These are phyloP conservation scores for Macrotus californicus DNA, from an alignment of 2,113 vertebrate species.

Conservation along the genomic window DNA sequence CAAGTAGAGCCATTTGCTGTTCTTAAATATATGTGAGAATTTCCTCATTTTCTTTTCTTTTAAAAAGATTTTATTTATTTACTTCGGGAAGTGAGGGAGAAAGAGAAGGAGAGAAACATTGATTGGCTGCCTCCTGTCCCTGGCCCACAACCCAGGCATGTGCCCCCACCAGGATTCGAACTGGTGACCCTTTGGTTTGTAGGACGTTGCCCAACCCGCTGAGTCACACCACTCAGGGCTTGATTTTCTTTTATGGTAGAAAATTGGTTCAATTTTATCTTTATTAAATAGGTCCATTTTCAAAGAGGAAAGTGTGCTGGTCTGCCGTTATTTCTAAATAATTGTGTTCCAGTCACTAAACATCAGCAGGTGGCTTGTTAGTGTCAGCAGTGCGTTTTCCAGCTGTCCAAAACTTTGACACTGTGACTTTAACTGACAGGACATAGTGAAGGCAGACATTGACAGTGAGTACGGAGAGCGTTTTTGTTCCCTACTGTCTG, in stretches of 20 bases:
- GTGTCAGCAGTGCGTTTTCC: slow-evolving; percentile 64
- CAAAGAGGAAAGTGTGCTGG: slow-evolving; percentile 67
- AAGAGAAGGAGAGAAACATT: no score
- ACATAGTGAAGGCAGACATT: slow-evolving; percentile 61
- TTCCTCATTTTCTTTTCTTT: slow-evolving; percentile 19
- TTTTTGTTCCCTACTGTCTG: not conserved
- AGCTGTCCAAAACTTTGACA: slow-evolving; percentile 65
- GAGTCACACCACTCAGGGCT: not conserved
- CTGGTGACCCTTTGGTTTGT: no score
- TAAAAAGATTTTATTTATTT: no score
- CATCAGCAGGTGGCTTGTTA: slow-evolving; percentile 66
- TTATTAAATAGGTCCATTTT: slow-evolving; percentile 71
- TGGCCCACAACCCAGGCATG: no score
- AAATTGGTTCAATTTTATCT: slow-evolving; percentile 70
- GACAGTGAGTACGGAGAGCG: slow-evolving; percentile 32
- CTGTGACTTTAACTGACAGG: slow-evolving; percentile 71
- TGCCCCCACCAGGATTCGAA: no score
- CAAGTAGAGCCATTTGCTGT: not conserved
- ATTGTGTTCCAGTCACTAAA: slow-evolving; percentile 72
- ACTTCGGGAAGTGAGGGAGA: not conserved
- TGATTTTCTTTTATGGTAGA: slow-evolving; percentile 40
- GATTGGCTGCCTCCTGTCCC: no score
- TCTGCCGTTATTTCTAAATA: slow-evolving; percentile 66
- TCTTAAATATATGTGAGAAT: slow-evolving; percentile 46
- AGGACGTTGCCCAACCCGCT: no score